A percentile compares a stretch with the other conserved stretches of the same genome.
These are phyloP conservation scores for Thymelicus sylvestris DNA, from an alignment of 2,888 invertebrate genomes.

Conservation along the genomic window DNA sequence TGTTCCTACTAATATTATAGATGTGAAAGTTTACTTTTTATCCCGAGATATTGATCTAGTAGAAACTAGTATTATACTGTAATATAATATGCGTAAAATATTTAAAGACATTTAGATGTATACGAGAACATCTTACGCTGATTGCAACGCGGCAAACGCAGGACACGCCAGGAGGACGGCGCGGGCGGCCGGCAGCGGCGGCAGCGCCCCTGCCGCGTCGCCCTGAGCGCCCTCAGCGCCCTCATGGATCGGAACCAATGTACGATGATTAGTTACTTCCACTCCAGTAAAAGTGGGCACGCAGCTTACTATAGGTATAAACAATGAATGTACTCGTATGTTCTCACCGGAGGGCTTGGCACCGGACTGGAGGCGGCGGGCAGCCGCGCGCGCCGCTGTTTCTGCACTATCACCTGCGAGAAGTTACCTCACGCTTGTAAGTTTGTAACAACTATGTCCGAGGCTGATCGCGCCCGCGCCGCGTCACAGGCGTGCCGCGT, in stretches of 20 bases:
- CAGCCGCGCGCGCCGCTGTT: constrained; percentile 13
- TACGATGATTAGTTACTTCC: no score
- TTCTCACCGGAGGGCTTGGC: not conserved
- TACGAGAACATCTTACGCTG: constrained; percentile 1
- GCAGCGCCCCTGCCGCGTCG: not conserved
- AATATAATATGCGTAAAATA: no score
- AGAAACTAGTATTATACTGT: no score
- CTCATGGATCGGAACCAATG: not conserved
- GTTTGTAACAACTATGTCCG: no score
- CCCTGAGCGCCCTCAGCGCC: constrained; percentile 6
- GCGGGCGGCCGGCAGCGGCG: no score
- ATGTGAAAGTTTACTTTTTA: no score
- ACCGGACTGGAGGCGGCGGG: constrained; percentile 24
- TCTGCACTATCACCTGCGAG: constrained; percentile 19
- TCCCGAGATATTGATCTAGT: no score
- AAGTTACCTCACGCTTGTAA: no score
- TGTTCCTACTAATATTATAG: no score
- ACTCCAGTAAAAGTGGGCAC: not conserved
- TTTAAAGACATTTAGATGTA: not conserved
- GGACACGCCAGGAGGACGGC: constrained; percentile 16
- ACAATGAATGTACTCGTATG: not conserved
- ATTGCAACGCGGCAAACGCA: constrained; percentile 7
- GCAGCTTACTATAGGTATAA: not conserved
- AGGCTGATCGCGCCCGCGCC: no score
- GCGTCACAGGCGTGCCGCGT: no score